Evolutionary conservation across 2,797 vertebrate genomes (phyloP).

Genomic region (Ptychadena robeensis): DNA sequence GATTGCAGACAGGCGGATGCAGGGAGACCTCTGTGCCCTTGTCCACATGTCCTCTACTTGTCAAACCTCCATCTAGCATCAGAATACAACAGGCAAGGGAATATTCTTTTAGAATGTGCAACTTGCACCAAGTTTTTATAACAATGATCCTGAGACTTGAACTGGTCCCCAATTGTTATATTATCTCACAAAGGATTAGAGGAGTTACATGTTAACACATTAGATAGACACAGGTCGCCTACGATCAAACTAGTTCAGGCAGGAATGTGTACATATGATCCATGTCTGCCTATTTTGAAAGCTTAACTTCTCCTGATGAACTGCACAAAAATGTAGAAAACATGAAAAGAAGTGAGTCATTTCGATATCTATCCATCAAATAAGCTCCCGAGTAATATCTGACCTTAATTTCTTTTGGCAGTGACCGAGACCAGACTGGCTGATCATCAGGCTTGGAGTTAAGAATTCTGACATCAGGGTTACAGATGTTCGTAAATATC

Average conservation of each 20-base stretch:
- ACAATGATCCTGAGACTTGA: too few relatives aligned
- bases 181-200: not conserved
- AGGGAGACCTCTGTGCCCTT: too few relatives aligned
- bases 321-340: conserved; percentile 54
- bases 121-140: too few relatives aligned
- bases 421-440: conserved; percentile 71
- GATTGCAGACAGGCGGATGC: too few relatives aligned
- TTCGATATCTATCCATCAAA: conserved; percentile 64
- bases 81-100: too few relatives aligned
- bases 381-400: conserved; percentile 72
- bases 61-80: too few relatives aligned
- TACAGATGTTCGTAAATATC: conserved; percentile 78
- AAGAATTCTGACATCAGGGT: conserved; percentile 72
- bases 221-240: not conserved
- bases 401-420: conserved; percentile 73
- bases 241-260: not conserved
- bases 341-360: conserved; percentile 55
- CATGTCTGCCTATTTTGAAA: conserved; percentile 61
- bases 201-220: not conserved
- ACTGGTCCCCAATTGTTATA: too few relatives aligned
- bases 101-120: too few relatives aligned
- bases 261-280: conserved; percentile 65
- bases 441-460: conserved; percentile 71
- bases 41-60: too few relatives aligned
- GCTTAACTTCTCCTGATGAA: conserved; percentile 61